Percentiles rank a stretch among this genome's conserved stretches.
Conservation (phyloP, 2,888 invertebrate genomes). For the Drosophila helvetica region DNA sequence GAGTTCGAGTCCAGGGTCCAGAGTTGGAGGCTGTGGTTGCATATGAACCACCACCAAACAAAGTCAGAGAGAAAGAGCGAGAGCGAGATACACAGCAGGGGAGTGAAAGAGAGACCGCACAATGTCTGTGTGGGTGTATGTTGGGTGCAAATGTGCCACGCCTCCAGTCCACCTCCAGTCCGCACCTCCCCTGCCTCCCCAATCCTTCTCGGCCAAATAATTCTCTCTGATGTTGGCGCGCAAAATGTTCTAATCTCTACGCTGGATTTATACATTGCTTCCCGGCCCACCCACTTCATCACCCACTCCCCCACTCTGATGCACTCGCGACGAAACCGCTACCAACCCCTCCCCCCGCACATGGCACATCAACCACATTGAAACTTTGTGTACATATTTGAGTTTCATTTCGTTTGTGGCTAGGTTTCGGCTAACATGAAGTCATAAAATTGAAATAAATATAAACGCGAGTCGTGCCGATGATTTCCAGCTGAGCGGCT, state of each 20-base stretch:
- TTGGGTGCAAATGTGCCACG: conserved; percentile 69
- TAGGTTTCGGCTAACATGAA: conserved; percentile 66
- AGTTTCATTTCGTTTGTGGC: conserved; percentile 78
- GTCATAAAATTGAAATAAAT: conserved; percentile 80
- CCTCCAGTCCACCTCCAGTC: conserved; percentile 64
- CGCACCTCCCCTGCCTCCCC: conserved; percentile 26
- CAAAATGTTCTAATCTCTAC: conserved; percentile 73
- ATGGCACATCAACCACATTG: conserved; percentile 52
- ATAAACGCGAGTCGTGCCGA: conserved; percentile 63
- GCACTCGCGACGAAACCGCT: neutral
- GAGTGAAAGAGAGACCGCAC: conserved; percentile 30
- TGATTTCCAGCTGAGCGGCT: conserved; percentile 63
- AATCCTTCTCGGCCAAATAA: conserved; percentile 44
- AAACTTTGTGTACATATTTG: conserved; percentile 77
- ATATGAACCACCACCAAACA: conserved; percentile 65
- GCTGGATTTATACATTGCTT: conserved; percentile 60
- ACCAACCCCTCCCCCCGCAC: neutral
- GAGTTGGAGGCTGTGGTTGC: conserved; percentile 63
- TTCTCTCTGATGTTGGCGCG: conserved; percentile 55
- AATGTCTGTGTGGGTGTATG: conserved; percentile 42
- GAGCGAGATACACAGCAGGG: conserved; percentile 25
- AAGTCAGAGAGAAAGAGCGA: conserved; percentile 19
- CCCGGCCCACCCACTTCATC: conserved; percentile 1
- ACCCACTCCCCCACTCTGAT: conserved; percentile 5
- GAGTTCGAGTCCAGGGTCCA: neutral